These are phyloP conservation scores for Orchesella flavescens DNA, from an alignment of 2,888 invertebrate species.

Conservation along the genomic window DNA sequence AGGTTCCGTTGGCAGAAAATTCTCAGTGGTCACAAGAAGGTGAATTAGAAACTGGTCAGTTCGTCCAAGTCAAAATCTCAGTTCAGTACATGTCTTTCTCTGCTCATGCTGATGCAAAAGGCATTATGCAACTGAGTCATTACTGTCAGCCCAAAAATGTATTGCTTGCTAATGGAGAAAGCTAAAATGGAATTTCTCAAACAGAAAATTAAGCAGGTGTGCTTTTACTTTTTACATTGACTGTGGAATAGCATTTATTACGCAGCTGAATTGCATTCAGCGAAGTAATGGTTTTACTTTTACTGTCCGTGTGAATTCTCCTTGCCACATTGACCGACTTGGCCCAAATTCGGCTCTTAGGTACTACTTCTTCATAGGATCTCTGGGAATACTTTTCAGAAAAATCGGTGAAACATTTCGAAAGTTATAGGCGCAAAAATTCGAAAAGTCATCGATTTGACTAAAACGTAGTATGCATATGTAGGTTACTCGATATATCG, in stretches of 20 bases:
- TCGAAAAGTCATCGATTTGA: no score
- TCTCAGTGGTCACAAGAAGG: conserved; percentile 91
- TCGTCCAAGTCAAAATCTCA: conserved; percentile 95
- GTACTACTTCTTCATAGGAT: no score
- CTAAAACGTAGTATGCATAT: no score
- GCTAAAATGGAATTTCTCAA: conserved; percentile 98
- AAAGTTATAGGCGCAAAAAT: no score
- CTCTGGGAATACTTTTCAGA: no score
- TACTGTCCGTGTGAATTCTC: no score
- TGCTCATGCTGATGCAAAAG: conserved; percentile 99
- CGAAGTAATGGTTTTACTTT: no score
- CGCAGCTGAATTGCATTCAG: neutral
- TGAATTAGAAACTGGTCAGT: conserved; percentile 94
- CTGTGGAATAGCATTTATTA: neutral
- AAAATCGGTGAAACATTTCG: no score
- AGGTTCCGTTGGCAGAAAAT: conserved; percentile 95
- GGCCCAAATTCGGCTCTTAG: no score
- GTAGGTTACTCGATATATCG: no score
- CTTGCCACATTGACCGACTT: no score
- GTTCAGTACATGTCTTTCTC: conserved; percentile 99
- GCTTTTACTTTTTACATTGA: neutral
- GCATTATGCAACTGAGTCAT: conserved; percentile 98
- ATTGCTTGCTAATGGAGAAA: conserved; percentile 96
- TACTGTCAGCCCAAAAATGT: conserved; percentile 98
- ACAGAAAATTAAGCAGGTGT: conserved; percentile 86